Conservation (phyloP, 2,797 vertebrate species). For the Chrysocyon brachyurus region DNA sequence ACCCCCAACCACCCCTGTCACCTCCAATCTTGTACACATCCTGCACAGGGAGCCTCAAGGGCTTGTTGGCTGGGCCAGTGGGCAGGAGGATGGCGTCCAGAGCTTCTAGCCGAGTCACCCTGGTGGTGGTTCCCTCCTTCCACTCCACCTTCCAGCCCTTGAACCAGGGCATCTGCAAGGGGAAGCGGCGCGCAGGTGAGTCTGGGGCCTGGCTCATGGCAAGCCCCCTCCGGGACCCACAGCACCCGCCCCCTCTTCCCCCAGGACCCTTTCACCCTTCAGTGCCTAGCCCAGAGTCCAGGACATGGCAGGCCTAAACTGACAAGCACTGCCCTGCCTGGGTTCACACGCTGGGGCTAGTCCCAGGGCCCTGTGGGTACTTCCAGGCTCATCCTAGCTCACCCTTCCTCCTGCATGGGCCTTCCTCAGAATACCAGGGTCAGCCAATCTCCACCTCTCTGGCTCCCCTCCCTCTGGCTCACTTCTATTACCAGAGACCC, state of each 20-base stretch:
- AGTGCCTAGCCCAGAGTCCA: not conserved
- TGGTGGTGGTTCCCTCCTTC: constrained; percentile 78
- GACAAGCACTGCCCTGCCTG: not conserved
- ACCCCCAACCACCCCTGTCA: constrained; percentile 35
- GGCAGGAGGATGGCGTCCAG: constrained; percentile 83
- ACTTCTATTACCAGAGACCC: not conserved
- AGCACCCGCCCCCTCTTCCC: too few species aligned
- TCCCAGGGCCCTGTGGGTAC: not conserved
- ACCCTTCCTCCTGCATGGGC: not conserved
- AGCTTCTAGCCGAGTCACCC: constrained; percentile 83
- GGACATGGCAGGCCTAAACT: not conserved
- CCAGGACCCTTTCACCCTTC: not conserved
- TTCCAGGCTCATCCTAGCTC: not conserved
- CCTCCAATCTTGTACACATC: constrained; percentile 89
- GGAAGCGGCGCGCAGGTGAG: not conserved
- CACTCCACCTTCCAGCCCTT: constrained; percentile 86
- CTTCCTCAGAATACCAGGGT: not conserved
- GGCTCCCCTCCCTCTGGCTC: not conserved
- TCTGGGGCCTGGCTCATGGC: accelerated
- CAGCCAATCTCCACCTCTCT: too few species aligned
- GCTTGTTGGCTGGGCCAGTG: constrained; percentile 80
- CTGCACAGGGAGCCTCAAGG: constrained; percentile 87
- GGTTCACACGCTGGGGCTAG: not conserved
- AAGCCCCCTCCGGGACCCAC: accelerated
- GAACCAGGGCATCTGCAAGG: constrained; percentile 86